A percentile compares a stretch with the other conserved stretches of the same genome.
phyloP scores from a whole-genome alignment of 1,140 invertebrate genomes.

The Drosophila jambulina region DNA sequence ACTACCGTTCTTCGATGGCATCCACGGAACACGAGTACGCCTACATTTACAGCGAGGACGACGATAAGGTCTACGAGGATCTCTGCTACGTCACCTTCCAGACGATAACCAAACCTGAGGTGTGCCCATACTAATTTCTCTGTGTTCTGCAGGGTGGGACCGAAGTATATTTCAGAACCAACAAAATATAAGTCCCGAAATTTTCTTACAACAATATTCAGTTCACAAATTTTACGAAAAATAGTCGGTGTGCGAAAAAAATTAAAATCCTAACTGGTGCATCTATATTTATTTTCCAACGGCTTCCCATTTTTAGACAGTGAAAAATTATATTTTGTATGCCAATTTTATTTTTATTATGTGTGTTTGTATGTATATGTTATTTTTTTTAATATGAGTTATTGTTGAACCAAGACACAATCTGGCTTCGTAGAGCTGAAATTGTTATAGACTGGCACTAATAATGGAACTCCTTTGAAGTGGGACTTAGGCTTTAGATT shows the following conservation, averaged over 20 bases:
- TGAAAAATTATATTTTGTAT: not conserved
- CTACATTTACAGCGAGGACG: slow-evolving; percentile 86
- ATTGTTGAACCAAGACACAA: not conserved
- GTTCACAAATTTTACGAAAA: not conserved
- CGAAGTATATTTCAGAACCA: not conserved
- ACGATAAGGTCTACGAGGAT: slow-evolving; percentile 95
- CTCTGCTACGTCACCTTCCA: slow-evolving; percentile 94
- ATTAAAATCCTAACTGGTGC: not conserved
- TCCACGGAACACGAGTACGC: slow-evolving; percentile 75
- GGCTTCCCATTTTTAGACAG: not conserved
- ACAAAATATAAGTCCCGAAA: not conserved
- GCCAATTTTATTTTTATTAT: not conserved
- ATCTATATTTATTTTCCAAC: not conserved
- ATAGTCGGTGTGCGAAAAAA: not conserved
- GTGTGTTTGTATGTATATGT: not conserved
- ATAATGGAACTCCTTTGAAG: not conserved
- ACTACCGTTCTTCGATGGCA: slow-evolving; percentile 69
- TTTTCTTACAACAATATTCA: not conserved
- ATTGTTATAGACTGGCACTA: not conserved
- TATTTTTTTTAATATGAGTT: not conserved
- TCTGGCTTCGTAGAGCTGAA: not conserved
- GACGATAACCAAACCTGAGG: slow-evolving; percentile 87
- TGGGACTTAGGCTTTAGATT: not conserved
- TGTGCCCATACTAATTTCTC: slow-evolving; percentile 60
- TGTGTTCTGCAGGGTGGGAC: slow-evolving; percentile 27